Base-by-base conservation (phyloP, 1,140 invertebrate genomes). In the Panagrolaimus sp. region DNA sequence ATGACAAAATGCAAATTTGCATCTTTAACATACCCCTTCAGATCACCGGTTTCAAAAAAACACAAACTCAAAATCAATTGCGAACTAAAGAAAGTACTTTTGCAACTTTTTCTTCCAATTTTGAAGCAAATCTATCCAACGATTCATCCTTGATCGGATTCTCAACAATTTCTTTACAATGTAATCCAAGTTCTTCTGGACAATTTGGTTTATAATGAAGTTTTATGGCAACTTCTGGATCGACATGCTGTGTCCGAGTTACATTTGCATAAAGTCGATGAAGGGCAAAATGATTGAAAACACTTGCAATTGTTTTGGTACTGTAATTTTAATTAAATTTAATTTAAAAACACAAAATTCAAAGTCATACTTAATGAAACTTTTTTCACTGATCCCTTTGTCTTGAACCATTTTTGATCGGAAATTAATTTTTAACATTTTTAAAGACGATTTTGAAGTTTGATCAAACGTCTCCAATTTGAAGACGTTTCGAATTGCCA, bases 141-240 rank as follows among this genome's bases (percentile, higher is more conserved):
- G 71, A 74, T n/a, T 38, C 15, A 48, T 78, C 77, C 4, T 55
- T 63, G 21, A 77, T 64, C 2, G 65, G 47, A 43, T 72, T 48
- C 10, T 38, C 26, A 17, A 68, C 43, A 24, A 78, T 45, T 17
- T 71, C 44, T 21, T 45, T 55, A 62, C 77, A 78, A 21, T 78
- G 62, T 46, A 71, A 79, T 12, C 52, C 52, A 17, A 58, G 52
- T 58, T 78, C 77, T 21, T 66, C 64, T 15, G 91, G 12, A 94
- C 93, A 96, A 79, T 93, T 91, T 10, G 90, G 90, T 38, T 93
- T 88, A 84, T 95, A 96, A 83, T 96, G 93, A 82, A 95, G 91
- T 75, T 96, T 85, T 73, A 95, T 90, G 8, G 93, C 93, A 73
- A 91, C 89, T 58, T 87, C 85, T 1, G 89, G 91, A 71, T 91